Base-by-base conservation (phyloP, 2,113 vertebrate genomes). In the Tachuris rubrigastra region DNA sequence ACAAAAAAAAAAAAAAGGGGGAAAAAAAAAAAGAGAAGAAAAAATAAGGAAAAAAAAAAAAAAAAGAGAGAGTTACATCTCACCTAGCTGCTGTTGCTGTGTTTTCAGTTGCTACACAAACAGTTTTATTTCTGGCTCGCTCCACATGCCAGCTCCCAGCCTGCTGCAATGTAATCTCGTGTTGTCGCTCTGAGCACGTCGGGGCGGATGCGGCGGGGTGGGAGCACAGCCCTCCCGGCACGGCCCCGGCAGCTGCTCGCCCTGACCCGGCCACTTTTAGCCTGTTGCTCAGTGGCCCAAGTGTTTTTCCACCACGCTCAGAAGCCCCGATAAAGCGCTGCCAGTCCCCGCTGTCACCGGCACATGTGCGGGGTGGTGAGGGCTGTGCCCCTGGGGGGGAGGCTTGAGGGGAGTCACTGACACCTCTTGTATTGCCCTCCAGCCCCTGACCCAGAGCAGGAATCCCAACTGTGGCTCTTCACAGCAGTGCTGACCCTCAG, bases 21-120 rank as follows among this genome's bases (percentile, higher is more conserved):
- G 42, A 14, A 27, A 50, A 50, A 25, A 27, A 50, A 12, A 50
- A 27, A 25, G 8, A 27, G 14, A 8, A 14, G 27, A 6, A 14
- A 14, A 25, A 50, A 50, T 9, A 47, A 47, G 22, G 23, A 47
- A 21, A 46, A 47, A 47, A 23, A 49, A 49, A 6, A 50, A 50
- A 27, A 50, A 50, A 50, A 2, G 5, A 14, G 10, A 8, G 44
- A 6, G 30, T 5, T 47, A 28, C 79, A 25, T 2, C 90, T 69
- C 89, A 47, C 37, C 75, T 60, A 24, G 24, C 44, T 22, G 75
- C 86, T 23, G 98, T 98, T 98, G 97, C 97, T 97, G 56, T 95
- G 97, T 90, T 68, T 6, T 10, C 87, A 87, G 98, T 98, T 98
- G 96, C 98, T 97, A 98, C 94, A 91, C 96, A 98, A 98, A 97